phyloP scores from a whole-genome alignment of 2,797 vertebrate species.

The Gadopsis bispinosus region DNA sequence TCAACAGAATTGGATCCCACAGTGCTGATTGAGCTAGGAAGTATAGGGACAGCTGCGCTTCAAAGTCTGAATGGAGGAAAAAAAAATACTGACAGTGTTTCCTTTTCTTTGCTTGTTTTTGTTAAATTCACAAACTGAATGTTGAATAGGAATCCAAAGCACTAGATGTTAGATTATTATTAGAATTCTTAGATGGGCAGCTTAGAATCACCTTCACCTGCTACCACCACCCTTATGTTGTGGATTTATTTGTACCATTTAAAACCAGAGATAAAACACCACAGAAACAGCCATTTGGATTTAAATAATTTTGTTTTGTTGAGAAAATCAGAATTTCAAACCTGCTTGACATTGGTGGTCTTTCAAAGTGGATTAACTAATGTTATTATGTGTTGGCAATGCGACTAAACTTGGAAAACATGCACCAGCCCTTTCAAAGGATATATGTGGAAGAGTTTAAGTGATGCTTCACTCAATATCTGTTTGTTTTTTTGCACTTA shows the following conservation, averaged over 20 bases:
- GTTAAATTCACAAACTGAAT: conserved; percentile 6
- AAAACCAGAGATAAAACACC: not conserved
- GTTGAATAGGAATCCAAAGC: not conserved
- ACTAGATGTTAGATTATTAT: not conserved
- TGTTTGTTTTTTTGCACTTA: not conserved
- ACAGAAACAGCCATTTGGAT: not conserved
- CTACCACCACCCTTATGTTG: not conserved
- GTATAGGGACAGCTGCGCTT: conserved; percentile 27
- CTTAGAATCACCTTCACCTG: not conserved
- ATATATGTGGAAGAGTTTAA: not conserved
- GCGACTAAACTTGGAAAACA: not conserved
- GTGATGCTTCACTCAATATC: not conserved
- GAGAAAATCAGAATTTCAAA: not conserved
- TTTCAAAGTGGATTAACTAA: not conserved
- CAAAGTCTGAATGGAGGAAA: conserved; percentile 6
- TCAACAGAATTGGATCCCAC: conserved; percentile 67
- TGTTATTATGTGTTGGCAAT: not conserved
- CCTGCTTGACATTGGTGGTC: not conserved
- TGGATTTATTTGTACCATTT: not conserved
- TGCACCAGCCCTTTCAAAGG: not conserved
- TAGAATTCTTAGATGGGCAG: not conserved
- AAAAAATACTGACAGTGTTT: conserved; percentile 8
- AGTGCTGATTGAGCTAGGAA: conserved; percentile 55
- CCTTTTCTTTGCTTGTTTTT: conserved; percentile 17
- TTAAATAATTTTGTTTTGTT: not conserved